Evolutionary conservation across 2,113 vertebrate genomes (phyloP), one percentile per base, ranked within the genome.

Genomic region (Indri indri): DNA sequence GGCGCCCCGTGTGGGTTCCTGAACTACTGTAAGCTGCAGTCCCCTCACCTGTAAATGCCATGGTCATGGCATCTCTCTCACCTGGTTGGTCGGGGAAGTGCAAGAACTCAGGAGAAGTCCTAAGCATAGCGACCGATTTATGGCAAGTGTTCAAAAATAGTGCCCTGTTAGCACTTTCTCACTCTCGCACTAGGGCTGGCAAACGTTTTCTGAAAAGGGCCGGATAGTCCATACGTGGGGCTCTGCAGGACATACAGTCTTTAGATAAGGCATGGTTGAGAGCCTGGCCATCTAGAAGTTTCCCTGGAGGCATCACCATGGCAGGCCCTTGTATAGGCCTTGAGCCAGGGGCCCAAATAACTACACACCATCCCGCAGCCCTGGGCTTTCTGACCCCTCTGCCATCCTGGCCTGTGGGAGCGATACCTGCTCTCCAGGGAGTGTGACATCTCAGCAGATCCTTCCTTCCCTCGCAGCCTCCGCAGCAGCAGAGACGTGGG

Each of bases 151-250:
- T 76, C 47, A 42, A n/a, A 79, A 52, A 8, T 2, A 40, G 37
- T 37, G 6, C 23, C 6, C 6, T 79, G 68, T 50, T 40, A 5
- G 34, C 50, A 27, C 14, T 66, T 17, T 63, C 32, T 54, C 25
- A 52, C n/a, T 50, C 2, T 1, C 63, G 42, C 32, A 1, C 4
- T 17, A 40, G 10, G 16, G 32, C 8, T 0, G 0, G 8, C 20
- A n/a, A 73, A 30, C 8, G 9, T 63, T 76, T 63, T 61, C 77
- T 45, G 17, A 16, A 27, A 91, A 66, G 16, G 40, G 20, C 7
- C 37, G 32, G 18, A 37, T 1, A 18, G 59, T 9, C 73, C 80
- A 63, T 40, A 7, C 8, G 18, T 37, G 30, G 30, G 37, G 18
- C 23, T 50, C 32, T 34, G 34, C 3, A 30, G 54, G 13, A 20